A percentile compares a stretch with the other conserved stretches of the same genome.
Conservation (phyloP, 2,888 invertebrate species). For the Sussaba pulchella region DNA sequence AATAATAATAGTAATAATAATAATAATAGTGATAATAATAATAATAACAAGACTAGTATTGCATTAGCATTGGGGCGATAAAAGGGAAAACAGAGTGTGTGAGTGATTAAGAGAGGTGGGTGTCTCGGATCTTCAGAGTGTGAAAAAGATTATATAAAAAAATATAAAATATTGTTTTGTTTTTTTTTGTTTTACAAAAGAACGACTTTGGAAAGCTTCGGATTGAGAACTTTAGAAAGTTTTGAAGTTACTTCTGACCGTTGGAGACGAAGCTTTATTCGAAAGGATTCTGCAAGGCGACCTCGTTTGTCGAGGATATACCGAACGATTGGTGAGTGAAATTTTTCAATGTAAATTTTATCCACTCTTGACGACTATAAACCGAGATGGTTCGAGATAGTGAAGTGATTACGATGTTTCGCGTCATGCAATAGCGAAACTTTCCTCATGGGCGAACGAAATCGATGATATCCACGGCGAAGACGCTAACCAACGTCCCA, state of each 20-base stretch:
- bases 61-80: too few relatives aligned
- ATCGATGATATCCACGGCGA: slow-evolving; percentile 35
- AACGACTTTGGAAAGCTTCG: not conserved
- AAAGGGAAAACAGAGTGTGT: slow-evolving; percentile 29
- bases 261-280: not conserved
- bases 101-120: slow-evolving; percentile 49
- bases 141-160: slow-evolving; percentile 8
- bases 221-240: not conserved
- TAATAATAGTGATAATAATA: not conserved
- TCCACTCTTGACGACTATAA: not conserved
- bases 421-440: slow-evolving; percentile 42
- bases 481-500: slow-evolving; percentile 10
- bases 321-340: slow-evolving; percentile 42
- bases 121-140: slow-evolving; percentile 43
- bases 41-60: not conserved
- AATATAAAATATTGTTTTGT: not conserved
- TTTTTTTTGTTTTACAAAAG: too few relatives aligned
- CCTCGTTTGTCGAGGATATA: slow-evolving; percentile 25
- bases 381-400: not conserved
- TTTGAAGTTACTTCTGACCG: not conserved
- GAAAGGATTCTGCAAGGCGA: not conserved
- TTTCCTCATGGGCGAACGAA: slow-evolving; percentile 22
- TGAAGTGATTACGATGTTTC: not conserved
- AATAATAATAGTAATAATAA: not conserved
- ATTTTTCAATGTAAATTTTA: not conserved